A percentile compares a stretch with the other conserved stretches of the same genome.
phyloP scores from a whole-genome alignment of 2,888 invertebrate species.

The Neoitamus cyanurus region DNA sequence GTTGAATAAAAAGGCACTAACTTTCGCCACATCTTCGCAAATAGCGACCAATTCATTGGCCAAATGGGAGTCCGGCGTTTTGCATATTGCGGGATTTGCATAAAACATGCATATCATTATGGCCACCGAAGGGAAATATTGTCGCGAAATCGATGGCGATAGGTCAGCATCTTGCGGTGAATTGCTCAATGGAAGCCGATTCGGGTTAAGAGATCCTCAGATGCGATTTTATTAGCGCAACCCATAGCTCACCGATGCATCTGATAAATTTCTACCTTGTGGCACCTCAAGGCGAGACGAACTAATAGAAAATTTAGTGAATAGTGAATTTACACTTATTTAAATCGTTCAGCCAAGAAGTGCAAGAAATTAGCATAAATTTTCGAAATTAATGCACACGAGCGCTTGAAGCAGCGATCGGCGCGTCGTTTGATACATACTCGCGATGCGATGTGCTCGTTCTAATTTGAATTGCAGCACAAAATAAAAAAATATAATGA shows the following conservation, averaged over 20 bases:
- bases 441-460: neutral
- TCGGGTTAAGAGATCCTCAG: neutral
- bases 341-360: neutral
- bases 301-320: neutral
- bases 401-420: neutral
- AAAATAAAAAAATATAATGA: neutral
- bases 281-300: neutral
- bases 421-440: neutral
- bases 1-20: neutral
- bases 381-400: slow-evolving; percentile 6
- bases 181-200: neutral
- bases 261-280: neutral
- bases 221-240: neutral
- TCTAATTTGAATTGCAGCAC: neutral
- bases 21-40: neutral
- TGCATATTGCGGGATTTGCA: neutral
- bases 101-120: neutral
- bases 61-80: neutral
- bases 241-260: neutral
- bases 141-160: neutral
- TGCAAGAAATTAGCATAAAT: slow-evolving; percentile 10
- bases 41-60: neutral
- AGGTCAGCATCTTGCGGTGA: neutral
- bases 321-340: neutral
- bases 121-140: neutral